Evolutionary conservation across 2,797 vertebrate genomes (phyloP).

Genomic region (Neopelma chrysocephalum): DNA sequence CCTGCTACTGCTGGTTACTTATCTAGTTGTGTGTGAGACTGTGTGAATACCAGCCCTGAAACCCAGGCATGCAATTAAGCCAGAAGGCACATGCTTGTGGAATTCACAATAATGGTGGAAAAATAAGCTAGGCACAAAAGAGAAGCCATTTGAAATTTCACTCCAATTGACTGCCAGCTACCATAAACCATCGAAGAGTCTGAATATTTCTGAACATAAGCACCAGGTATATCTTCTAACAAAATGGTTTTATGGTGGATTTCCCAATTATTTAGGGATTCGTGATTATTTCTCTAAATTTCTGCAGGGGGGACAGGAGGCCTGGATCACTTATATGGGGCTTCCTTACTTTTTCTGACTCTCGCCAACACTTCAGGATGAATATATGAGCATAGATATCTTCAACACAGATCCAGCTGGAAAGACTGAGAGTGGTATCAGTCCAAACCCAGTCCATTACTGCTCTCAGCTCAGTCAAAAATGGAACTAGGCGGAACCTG

Average conservation of each 20-base stretch:
- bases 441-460: constrained; percentile 99
- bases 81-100: not conserved
- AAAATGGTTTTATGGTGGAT: not conserved
- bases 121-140: not conserved
- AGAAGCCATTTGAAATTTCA: not conserved
- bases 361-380: constrained; percentile 98
- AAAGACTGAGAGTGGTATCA: constrained; percentile 96
- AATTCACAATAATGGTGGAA: not conserved
- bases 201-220: not conserved
- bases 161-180: not conserved
- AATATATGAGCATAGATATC: constrained; percentile 99
- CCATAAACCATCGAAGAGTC: not conserved
- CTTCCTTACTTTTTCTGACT: constrained; percentile 93
- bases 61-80: not conserved
- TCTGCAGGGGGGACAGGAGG: not conserved
- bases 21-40: not conserved
- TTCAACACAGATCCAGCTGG: constrained; percentile 99
- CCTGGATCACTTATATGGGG: not conserved
- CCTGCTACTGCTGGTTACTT: not conserved
- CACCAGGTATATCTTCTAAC: not conserved
- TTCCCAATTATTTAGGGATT: not conserved
- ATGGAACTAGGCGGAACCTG: constrained; percentile 96
- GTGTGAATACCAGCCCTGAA: not conserved
- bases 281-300: not conserved
- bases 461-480: constrained; percentile 94